phyloP scores from a whole-genome alignment of 2,113 vertebrate genomes.

The Oryzias javanicus region DNA sequence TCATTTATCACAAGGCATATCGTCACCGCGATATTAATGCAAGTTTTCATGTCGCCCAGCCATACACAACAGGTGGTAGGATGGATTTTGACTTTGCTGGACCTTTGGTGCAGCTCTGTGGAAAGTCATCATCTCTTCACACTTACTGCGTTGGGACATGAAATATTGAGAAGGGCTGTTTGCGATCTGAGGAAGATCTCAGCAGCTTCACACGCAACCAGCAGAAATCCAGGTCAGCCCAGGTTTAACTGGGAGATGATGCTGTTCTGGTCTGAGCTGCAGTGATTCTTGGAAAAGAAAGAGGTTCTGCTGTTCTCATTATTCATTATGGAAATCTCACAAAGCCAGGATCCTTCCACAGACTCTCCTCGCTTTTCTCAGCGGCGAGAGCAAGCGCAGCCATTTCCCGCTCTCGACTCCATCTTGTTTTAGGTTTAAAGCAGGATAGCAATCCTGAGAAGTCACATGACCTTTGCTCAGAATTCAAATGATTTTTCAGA shows the following conservation, averaged over 20 bases:
- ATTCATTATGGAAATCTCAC: constrained; percentile 45
- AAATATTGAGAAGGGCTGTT: constrained; percentile 73
- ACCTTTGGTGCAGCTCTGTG: constrained; percentile 40
- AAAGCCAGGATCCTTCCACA: constrained; percentile 24
- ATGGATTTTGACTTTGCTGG: constrained; percentile 59
- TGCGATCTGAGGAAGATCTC: constrained; percentile 66
- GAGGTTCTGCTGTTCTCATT: constrained; percentile 38
- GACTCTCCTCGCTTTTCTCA: constrained; percentile 18
- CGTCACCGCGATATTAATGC: no score
- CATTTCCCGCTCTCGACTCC: constrained; percentile 75
- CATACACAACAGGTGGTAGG: no score
- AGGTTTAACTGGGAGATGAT: constrained; percentile 43
- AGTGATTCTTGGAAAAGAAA: constrained; percentile 18
- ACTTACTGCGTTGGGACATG: constrained; percentile 58
- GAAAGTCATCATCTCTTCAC: constrained; percentile 46
- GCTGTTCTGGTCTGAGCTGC: constrained; percentile 7
- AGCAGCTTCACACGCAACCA: constrained; percentile 75
- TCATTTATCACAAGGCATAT: no score
- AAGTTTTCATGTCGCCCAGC: no score
- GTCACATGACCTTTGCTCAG: constrained; percentile 20
- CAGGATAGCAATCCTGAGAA: constrained; percentile 51
- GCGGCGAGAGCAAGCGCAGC: constrained; percentile 48
- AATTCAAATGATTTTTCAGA: no score
- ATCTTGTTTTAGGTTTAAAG: constrained; percentile 71
- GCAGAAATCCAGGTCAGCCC: constrained; percentile 75